Base-by-base conservation (phyloP, 2,888 invertebrate species). In the Agonopterix heracliana region DNA sequence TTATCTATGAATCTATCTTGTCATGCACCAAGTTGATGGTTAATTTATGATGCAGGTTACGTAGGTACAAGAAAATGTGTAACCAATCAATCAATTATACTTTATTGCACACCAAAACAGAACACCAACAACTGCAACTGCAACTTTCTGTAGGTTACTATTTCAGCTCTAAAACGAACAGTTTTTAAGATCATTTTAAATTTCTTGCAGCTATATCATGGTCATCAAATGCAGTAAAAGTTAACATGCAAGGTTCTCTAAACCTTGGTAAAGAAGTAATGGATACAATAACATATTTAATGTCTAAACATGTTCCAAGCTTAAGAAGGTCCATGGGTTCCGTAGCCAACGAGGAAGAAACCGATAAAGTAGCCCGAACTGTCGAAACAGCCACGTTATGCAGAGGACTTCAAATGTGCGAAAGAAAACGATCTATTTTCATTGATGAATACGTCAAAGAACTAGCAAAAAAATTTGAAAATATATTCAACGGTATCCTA, bases 251-350 rank as follows among this genome's bases (percentile, higher is more conserved):
- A 46, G 86, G 84, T 0, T 68, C 73, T 1, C 40, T 86, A 1
- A 76, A 62, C 14, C 56, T 86, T 1, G 86, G 85, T 1, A 71
- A 71, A 53, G 81, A 83, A 10, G 74, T 86, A 1, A 52, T 81
- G 49, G 72, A 79, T 0, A 64, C 73, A 0, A 12, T 85, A 2
- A 55, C 67, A 4, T 48, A 68, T 26, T 76, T 67, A 44, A 48
- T 81, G 7, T 0, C 1, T 51, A 1, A 55, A 36, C 35, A 51
- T n/a, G n/a, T n/a, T 10, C 10, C 38, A 38, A 38, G 52, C 2
- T 60, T 66, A 43, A 61, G 81, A 46, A 62, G 72, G 4, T 53
- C 68, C 14, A 48, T 57, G 14, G 38, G 1, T 38, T 17, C 54
- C 0, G 17, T 48, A 2, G 47, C 49, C 2, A 51, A 54, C 1